phyloP scores from a whole-genome alignment of 1,140 invertebrate species.

The Penaeus chinensis region DNA sequence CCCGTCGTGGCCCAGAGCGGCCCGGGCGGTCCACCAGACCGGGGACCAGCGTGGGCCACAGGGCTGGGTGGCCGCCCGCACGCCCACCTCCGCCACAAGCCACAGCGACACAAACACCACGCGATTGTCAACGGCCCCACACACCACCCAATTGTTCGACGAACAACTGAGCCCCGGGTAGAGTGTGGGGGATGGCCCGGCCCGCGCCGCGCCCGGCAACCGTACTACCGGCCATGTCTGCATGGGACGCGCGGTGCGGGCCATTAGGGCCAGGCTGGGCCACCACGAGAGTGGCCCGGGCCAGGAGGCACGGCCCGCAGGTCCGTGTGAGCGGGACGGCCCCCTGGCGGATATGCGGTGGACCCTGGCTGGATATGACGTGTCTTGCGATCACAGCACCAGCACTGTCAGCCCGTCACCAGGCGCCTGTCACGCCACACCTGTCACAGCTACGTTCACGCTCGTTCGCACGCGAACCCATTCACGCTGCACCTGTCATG shows the following conservation, averaged over 20 bases:
- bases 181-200: constrained; percentile 54
- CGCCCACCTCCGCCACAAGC: constrained; percentile 49
- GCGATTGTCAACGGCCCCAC: constrained; percentile 57
- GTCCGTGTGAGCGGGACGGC: constrained; percentile 46
- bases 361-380: constrained; percentile 59
- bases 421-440: not conserved
- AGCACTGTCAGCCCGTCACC: constrained; percentile 21
- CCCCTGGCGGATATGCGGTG: constrained; percentile 59
- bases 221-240: not conserved
- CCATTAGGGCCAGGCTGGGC: constrained; percentile 46
- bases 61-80: constrained; percentile 26
- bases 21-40: constrained; percentile 58
- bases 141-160: constrained; percentile 55
- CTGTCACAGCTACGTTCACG: too few relatives aligned
- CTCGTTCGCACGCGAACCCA: too few relatives aligned
- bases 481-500: too few relatives aligned
- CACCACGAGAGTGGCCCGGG: constrained; percentile 55
- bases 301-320: constrained; percentile 49
- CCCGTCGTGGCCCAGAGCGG: constrained; percentile 20
- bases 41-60: constrained; percentile 43
- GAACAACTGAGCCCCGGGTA: constrained; percentile 60
- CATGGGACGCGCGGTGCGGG: constrained; percentile 39
- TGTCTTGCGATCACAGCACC: constrained; percentile 25
- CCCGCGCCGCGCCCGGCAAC: constrained; percentile 38
- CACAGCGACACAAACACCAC: constrained; percentile 59